Base-by-base conservation (phyloP, 1,140 invertebrate genomes). In the Zaprionus taronus region DNA sequence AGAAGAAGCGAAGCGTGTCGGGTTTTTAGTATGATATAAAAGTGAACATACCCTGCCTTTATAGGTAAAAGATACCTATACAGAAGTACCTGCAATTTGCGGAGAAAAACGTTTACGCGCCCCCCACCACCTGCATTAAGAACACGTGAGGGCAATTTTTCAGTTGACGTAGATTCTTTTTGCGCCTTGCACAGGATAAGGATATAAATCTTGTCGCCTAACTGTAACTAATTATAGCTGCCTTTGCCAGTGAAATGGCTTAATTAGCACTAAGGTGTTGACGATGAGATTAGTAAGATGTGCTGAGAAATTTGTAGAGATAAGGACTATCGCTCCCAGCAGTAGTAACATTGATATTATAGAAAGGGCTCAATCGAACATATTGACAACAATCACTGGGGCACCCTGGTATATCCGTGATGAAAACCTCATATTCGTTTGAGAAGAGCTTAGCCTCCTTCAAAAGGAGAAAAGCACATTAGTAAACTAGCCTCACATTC, bases 101-200 rank as follows among this genome's bases (percentile, higher is more conserved):
- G 22, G 47, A 51, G 12, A 22, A 51, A 51, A 51, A 51, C 9
- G 20, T 51, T 22, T 51, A 51, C 17, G 7, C 20, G 2, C 57
- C 14, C 20, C 36, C 2, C 20, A 15, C 1, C 6, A 31, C 2
- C 34, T 34, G 5, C 38, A n/a, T n/a, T 4, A 58, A 22, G 2
- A 17, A 49, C 68, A 77, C 68, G 69, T 57, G 53, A 63, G 51
- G 64, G 71, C 26, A 53, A 77, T 77, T 77, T 74, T 77, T 60
- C 75, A 77, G 74, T 74, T 77, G 71, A 53, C 36, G 47, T 41
- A 72, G 44, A 36, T 57, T 67, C 26, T 24, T 20, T 17, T 56
- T 11, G 34, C 20, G 6, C 24, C 57, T 15, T 51, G 55, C 55
- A 17, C 55, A 60, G 24, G 14, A 12, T 24, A 15, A 9, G n/a